Conservation (phyloP, 2,888 invertebrate species). For the Trilocha varians region DNA sequence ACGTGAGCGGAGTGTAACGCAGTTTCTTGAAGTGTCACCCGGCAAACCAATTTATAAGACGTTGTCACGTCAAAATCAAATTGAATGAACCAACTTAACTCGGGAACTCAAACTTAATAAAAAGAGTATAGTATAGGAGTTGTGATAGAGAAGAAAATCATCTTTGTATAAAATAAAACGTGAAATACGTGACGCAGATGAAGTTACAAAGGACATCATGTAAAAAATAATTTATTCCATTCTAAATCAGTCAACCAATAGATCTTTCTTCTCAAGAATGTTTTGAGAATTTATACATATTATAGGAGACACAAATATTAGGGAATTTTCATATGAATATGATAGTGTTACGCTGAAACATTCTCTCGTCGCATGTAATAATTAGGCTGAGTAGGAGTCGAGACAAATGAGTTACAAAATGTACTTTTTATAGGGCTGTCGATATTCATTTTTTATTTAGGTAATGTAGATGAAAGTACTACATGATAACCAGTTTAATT, state of each 20-base stretch:
- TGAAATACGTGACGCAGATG: too few species aligned
- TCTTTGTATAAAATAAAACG: too few species aligned
- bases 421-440: conserved; percentile 27
- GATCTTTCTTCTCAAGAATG: not conserved
- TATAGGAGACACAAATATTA: conserved; percentile 11
- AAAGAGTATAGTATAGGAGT: too few species aligned
- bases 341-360: conserved; percentile 26
- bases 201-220: conserved; percentile 15
- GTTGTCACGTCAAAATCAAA: too few species aligned
- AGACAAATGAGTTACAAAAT: conserved; percentile 28
- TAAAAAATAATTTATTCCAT: conserved; percentile 1
- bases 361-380: conserved; percentile 38
- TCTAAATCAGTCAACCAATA: not conserved
- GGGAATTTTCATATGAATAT: conserved; percentile 21
- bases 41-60: too few species aligned
- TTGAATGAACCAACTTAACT: too few species aligned
- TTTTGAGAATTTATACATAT: not conserved
- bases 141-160: too few species aligned
- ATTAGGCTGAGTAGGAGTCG: conserved; percentile 27
- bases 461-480: too few species aligned
- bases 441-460: not conserved
- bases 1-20: too few species aligned
- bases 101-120: too few species aligned
- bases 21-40: too few species aligned
- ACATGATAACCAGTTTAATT: too few species aligned